These are phyloP conservation scores for Guaruba guarouba DNA, from an alignment of 2,113 vertebrate species.

Conservation along the genomic window DNA sequence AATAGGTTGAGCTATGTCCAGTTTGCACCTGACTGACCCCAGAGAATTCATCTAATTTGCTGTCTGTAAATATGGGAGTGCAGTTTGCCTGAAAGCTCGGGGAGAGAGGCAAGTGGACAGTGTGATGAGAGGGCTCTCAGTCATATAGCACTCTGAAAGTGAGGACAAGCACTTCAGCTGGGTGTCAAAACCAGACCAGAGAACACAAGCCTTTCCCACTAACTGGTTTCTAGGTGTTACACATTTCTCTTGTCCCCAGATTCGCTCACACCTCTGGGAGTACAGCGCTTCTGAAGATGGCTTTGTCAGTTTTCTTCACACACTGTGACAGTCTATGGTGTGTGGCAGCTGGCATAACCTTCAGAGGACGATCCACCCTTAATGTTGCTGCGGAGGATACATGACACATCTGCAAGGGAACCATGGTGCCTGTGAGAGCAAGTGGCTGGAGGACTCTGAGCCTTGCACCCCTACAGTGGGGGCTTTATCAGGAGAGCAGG, in stretches of 20 bases:
- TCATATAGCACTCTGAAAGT: fast-evolving
- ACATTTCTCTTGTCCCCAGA: constrained; percentile 22
- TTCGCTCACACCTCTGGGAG: not conserved
- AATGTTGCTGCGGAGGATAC: not conserved
- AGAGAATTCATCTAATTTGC: not conserved
- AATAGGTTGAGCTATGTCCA: not conserved
- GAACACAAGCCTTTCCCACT: not conserved
- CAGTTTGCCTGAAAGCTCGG: not conserved
- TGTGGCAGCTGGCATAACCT: not conserved
- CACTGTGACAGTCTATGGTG: fast-evolving
- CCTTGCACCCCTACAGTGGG: not conserved
- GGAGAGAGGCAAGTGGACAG: fast-evolving
- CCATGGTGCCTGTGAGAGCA: fast-evolving
- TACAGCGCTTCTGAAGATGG: not conserved
- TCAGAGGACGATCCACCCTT: not conserved
- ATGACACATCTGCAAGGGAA: fast-evolving
- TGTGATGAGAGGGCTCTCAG: not conserved
- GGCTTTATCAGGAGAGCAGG: not conserved
- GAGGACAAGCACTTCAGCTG: constrained; percentile 14
- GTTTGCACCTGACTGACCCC: not conserved
- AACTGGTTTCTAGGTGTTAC: constrained; percentile 31
- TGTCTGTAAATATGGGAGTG: not conserved
- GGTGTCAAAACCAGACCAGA: constrained; percentile 26
- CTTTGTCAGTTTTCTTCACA: fast-evolving
- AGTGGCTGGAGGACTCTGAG: not conserved